Evolutionary conservation across 2,113 vertebrate species (phyloP).

Genomic region (Plecturocebus donacophilus): DNA sequence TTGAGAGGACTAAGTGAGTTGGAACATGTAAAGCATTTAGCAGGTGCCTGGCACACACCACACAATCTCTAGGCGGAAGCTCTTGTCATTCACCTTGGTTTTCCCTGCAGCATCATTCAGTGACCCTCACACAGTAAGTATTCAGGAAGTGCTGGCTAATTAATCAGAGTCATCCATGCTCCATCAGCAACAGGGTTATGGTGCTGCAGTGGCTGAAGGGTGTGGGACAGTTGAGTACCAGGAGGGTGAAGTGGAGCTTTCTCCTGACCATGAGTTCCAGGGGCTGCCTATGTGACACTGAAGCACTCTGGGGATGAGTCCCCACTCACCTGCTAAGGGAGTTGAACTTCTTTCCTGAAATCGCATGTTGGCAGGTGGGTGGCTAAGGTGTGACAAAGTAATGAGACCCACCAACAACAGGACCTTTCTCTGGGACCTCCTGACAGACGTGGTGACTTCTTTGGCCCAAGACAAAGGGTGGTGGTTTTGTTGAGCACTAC

Average conservation of each 20-base stretch:
- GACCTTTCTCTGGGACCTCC: not conserved
- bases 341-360: no score
- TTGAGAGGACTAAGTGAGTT: not conserved
- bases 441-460: rapidly evolving
- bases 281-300: not conserved
- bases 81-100: not conserved
- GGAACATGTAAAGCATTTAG: no score
- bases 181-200: rapidly evolving
- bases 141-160: not conserved
- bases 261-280: not conserved
- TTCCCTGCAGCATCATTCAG: no score
- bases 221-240: rapidly evolving
- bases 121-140: no score
- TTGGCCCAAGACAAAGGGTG: not conserved
- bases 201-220: not conserved
- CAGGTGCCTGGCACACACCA: rapidly evolving
- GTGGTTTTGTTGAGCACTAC: not conserved
- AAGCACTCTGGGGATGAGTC: not conserved
- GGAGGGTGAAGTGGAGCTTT: not conserved
- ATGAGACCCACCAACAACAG: not conserved
- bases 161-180: no score
- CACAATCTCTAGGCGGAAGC: no score
- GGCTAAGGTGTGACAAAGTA: not conserved
- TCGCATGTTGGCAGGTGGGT: not conserved
- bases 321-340: rapidly evolving